A percentile compares a stretch with the other conserved stretches of the same genome.
Evolutionary conservation across 2,888 invertebrate genomes (phyloP).

Genomic region (Zonitis immaculata): DNA sequence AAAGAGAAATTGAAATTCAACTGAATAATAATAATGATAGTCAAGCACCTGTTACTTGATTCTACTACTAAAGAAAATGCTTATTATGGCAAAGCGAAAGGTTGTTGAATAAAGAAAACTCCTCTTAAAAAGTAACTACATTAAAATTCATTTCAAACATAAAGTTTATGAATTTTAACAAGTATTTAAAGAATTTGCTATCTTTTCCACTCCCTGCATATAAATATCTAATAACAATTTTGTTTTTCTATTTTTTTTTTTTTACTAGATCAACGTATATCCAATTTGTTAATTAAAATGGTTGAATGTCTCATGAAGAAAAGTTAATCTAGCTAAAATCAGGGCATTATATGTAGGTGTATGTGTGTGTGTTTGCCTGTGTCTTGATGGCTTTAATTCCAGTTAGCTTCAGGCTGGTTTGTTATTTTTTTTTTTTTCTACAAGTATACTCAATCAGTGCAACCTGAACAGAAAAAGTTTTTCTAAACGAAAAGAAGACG

Average conservation of each 20-base stretch:
- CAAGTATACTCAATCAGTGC: constrained; percentile 22
- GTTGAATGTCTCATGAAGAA: neutral
- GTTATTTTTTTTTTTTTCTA: too few species aligned
- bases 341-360: too few species aligned
- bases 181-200: constrained; percentile 9
- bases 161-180: constrained; percentile 18
- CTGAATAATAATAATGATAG: neutral
- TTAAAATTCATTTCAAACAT: constrained; percentile 19
- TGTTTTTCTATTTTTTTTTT: too few species aligned
- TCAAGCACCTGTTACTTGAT: constrained; percentile 12
- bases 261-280: too few species aligned
- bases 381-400: neutral
- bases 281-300: neutral
- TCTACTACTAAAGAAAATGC: neutral
- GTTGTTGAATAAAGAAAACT: constrained; percentile 5
- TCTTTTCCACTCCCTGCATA: too few species aligned
- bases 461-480: constrained; percentile 23
- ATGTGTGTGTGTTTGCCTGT: neutral
- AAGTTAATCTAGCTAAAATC: neutral
- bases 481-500: constrained; percentile 18
- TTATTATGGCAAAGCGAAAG: neutral
- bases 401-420: too few species aligned
- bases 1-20: neutral
- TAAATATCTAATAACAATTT: too few species aligned
- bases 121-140: constrained; percentile 17